phyloP scores from a whole-genome alignment of 64 coral and sea anemone species.

The Acropora tenuis region DNA sequence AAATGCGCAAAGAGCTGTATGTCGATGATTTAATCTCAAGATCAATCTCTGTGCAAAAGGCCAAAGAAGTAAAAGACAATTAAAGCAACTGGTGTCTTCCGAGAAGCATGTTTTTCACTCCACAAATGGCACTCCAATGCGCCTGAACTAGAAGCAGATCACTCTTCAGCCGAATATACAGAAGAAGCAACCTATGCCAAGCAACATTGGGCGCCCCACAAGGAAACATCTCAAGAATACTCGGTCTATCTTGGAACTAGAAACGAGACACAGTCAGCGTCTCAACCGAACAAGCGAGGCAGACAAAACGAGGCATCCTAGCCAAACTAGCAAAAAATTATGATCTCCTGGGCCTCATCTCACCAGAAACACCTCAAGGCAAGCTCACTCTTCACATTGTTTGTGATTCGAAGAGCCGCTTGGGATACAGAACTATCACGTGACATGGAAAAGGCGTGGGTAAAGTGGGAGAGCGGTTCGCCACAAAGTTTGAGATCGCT shows the following conservation, averaged over 20 bases:
- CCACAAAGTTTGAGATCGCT: too few relatives aligned
- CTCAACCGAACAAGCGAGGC: neutral
- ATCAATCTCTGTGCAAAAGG: too few relatives aligned
- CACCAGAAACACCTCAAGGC: too few relatives aligned
- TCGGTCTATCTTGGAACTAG: conserved; percentile 18
- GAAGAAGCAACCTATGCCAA: conserved; percentile 9
- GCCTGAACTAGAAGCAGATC: neutral
- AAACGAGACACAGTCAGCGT: neutral
- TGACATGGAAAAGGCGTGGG: neutral
- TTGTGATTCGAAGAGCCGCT: too few relatives aligned
- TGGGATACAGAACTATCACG: too few relatives aligned
- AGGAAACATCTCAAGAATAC: neutral
- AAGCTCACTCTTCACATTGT: too few relatives aligned
- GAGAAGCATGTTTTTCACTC: conserved; percentile 1
- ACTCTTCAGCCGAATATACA: neutral
- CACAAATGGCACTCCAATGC: conserved; percentile 50
- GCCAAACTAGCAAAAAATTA: conserved; percentile 46
- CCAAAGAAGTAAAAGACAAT: too few relatives aligned
- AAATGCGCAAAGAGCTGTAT: too few relatives aligned
- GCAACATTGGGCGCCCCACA: conserved; percentile 18
- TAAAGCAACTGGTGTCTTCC: too few relatives aligned
- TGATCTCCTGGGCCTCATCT: conserved; percentile 1
- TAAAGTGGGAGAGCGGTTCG: too few relatives aligned
- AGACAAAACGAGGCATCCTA: conserved; percentile 16
- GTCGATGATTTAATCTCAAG: too few relatives aligned